Evolutionary conservation across 2,888 invertebrate species (phyloP).

Genomic region (Venustoraphidia nigricollis): DNA sequence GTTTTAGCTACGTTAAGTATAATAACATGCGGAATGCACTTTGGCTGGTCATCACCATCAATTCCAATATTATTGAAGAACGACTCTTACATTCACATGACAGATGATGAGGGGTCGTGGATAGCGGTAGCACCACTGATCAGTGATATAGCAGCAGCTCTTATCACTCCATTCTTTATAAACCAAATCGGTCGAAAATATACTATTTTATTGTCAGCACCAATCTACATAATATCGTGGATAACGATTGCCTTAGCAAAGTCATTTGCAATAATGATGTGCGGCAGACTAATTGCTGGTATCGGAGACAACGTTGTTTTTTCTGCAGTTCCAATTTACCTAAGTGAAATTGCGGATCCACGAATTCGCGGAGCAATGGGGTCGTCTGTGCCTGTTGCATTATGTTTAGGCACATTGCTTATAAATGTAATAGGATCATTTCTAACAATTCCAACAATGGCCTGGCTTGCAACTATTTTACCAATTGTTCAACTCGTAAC

Average conservation of each 20-base stretch:
- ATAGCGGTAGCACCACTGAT: slow-evolving; percentile 48
- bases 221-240: slow-evolving; percentile 48
- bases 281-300: slow-evolving; percentile 19
- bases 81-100: slow-evolving; percentile 30
- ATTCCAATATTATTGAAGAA: slow-evolving; percentile 32
- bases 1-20: slow-evolving; percentile 24
- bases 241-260: slow-evolving; percentile 41
- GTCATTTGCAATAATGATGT: slow-evolving; percentile 37
- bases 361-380: slow-evolving; percentile 11
- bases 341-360: slow-evolving; percentile 12
- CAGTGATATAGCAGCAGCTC: slow-evolving; percentile 44
- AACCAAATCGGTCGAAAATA: slow-evolving; percentile 52
- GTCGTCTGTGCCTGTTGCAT: slow-evolving; percentile 9
- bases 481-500: slow-evolving; percentile 10
- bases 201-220: slow-evolving; percentile 40
- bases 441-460: slow-evolving; percentile 7
- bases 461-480: slow-evolving; percentile 8
- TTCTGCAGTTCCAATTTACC: slow-evolving; percentile 12
- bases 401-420: slow-evolving; percentile 5
- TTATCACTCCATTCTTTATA: slow-evolving; percentile 43
- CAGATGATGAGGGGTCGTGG: slow-evolving; percentile 38
- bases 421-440: slow-evolving; percentile 11
- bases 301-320: slow-evolving; percentile 10
- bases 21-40: slow-evolving; percentile 25
- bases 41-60: slow-evolving; percentile 45